phyloP scores from a whole-genome alignment of 2,113 vertebrate species.

The Meleagris gallopavo region DNA sequence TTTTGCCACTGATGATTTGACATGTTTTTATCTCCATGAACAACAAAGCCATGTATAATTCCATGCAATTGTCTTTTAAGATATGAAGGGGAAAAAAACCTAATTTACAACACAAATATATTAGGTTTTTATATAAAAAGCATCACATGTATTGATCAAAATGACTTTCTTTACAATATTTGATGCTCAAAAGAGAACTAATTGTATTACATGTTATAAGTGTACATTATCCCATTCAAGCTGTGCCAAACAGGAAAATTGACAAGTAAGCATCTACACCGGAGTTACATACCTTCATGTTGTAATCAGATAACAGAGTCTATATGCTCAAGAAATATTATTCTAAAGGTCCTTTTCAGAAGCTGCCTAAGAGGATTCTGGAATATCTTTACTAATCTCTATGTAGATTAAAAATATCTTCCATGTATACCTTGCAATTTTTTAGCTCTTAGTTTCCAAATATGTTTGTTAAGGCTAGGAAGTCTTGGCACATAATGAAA shows the following conservation, averaged over 20 bases:
- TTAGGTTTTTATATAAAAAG: constrained; percentile 75
- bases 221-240: constrained; percentile 70
- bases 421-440: not conserved
- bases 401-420: constrained; percentile 27
- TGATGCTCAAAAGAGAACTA: constrained; percentile 75
- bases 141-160: constrained; percentile 76
- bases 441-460: not conserved
- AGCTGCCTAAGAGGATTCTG: not conserved
- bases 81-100: constrained; percentile 58
- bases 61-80: constrained; percentile 76
- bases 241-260: constrained; percentile 73
- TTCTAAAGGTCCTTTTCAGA: constrained; percentile 18
- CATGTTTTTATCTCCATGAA: constrained; percentile 76
- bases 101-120: constrained; percentile 78
- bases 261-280: constrained; percentile 58
- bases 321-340: not conserved
- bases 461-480: not conserved
- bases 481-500: constrained; percentile 26
- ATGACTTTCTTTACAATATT: constrained; percentile 75
- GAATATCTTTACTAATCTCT: constrained; percentile 35
- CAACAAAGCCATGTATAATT: constrained; percentile 76
- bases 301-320: constrained; percentile 36
- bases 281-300: constrained; percentile 40
- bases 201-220: constrained; percentile 74
- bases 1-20: constrained; percentile 72